A percentile compares a stretch with the other conserved stretches of the same genome.
phyloP scores from a whole-genome alignment of 2,888 invertebrate species.

The Plagodis pulveraria region DNA sequence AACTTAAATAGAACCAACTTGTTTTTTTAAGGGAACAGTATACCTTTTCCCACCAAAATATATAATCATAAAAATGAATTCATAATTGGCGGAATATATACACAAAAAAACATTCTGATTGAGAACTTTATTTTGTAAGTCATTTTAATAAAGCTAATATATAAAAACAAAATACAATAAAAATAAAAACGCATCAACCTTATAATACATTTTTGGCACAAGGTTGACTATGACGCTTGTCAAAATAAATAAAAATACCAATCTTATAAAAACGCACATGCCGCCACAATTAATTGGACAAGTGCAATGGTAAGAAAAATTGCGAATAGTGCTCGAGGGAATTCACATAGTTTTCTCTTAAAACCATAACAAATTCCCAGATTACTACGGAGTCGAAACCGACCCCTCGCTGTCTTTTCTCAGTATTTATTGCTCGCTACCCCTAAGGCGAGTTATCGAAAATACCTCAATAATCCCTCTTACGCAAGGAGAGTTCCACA shows the following conservation, averaged over 20 bases:
- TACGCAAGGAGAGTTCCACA: slow-evolving; percentile 76
- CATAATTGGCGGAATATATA: too few species aligned
- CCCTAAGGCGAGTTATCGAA: slow-evolving; percentile 81
- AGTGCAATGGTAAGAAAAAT: slow-evolving; percentile 45
- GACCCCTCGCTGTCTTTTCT: slow-evolving; percentile 65
- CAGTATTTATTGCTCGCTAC: slow-evolving; percentile 78
- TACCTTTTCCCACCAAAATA: too few species aligned
- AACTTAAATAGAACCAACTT: too few species aligned
- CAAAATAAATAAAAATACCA: slow-evolving; percentile 15
- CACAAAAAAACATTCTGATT: too few species aligned
- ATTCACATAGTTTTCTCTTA: slow-evolving; percentile 68
- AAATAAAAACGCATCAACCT: too few species aligned
- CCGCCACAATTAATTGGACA: slow-evolving; percentile 38
- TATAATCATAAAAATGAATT: too few species aligned
- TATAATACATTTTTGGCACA: too few species aligned
- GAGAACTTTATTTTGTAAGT: too few species aligned
- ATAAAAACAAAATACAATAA: too few species aligned
- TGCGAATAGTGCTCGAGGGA: slow-evolving; percentile 69
- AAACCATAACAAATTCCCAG: slow-evolving; percentile 82
- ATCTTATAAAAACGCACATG: slow-evolving; percentile 30
- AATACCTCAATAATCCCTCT: slow-evolving; percentile 78
- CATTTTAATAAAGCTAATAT: too few species aligned
- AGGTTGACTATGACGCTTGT: neutral
- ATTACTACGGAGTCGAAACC: slow-evolving; percentile 62
- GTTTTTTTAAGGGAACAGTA: too few species aligned